Conservation (phyloP, 1,140 invertebrate genomes). For the Cherax destructor region DNA sequence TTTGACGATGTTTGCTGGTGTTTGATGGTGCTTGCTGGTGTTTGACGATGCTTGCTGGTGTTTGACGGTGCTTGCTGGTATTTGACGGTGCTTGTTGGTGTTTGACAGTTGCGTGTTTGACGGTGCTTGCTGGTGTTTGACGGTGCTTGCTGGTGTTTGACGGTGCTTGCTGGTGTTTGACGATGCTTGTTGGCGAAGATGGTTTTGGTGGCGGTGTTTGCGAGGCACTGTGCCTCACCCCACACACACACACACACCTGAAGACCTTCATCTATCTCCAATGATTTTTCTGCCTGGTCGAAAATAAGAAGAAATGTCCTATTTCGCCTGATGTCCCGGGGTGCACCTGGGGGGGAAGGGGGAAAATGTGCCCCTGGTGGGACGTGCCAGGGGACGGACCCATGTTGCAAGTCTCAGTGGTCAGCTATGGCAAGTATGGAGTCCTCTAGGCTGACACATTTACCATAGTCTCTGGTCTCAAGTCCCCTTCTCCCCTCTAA, state of each 20-base stretch:
- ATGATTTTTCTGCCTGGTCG: not conserved
- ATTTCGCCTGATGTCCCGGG: not conserved
- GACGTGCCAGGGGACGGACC: conserved; percentile 15
- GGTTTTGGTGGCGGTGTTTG: conserved; percentile 7
- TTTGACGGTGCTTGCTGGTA: too few species aligned
- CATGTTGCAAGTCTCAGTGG: conserved; percentile 38
- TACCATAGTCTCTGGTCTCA: conserved; percentile 30
- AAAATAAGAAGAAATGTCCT: not conserved
- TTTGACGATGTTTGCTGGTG: conserved; percentile 1
- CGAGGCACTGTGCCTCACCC: not conserved
- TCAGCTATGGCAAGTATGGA: conserved; percentile 53
- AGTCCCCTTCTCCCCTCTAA: not conserved
- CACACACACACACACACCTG: too few species aligned
- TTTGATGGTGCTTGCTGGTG: too few species aligned
- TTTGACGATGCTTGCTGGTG: too few species aligned
- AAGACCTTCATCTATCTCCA: too few species aligned
- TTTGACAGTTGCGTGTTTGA: not conserved
- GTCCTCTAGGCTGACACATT: conserved; percentile 18
- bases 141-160: not conserved
- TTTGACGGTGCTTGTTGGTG: not conserved
- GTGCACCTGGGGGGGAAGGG: not conserved
- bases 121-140: not conserved
- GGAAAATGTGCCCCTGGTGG: conserved; percentile 4
- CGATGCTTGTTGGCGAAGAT: not conserved
- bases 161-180: conserved; percentile 6